Percentiles rank a stretch among this genome's conserved stretches.
Conservation (phyloP, 2,113 vertebrate genomes). For the Capricornis sumatraensis region DNA sequence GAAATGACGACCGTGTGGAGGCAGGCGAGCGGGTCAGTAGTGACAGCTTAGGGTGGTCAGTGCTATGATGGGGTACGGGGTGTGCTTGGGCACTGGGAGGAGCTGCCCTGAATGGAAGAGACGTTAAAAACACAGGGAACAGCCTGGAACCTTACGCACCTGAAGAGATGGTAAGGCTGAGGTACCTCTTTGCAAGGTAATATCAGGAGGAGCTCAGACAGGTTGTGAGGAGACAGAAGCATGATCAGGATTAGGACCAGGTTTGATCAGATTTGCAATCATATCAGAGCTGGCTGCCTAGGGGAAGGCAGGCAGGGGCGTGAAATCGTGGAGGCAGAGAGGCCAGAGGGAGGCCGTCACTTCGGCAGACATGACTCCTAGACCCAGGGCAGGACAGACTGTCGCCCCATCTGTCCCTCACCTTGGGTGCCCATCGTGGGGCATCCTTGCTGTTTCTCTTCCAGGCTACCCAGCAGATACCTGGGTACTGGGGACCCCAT, state of each 20-base stretch:
- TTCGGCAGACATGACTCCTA: neutral
- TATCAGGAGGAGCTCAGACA: neutral
- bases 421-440: neutral
- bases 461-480: no score
- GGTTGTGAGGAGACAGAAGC: neutral
- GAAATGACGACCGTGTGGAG: neutral
- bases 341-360: neutral
- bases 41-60: no score
- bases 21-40: neutral
- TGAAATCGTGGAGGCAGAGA: neutral
- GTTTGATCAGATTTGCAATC: neutral
- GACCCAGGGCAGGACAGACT: neutral
- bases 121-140: neutral
- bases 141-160: neutral
- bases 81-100: neutral
- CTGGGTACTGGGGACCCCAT: neutral
- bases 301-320: no score
- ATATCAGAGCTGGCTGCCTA: neutral
- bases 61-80: neutral
- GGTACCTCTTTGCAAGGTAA: neutral
- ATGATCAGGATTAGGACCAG: neutral
- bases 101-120: neutral
- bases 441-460: neutral
- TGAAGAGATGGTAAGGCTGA: neutral
- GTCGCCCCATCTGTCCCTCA: neutral